A percentile compares a stretch with the other conserved stretches of the same genome.
phyloP scores from a whole-genome alignment of 2,888 invertebrate genomes.

The Coleophora deauratella region DNA sequence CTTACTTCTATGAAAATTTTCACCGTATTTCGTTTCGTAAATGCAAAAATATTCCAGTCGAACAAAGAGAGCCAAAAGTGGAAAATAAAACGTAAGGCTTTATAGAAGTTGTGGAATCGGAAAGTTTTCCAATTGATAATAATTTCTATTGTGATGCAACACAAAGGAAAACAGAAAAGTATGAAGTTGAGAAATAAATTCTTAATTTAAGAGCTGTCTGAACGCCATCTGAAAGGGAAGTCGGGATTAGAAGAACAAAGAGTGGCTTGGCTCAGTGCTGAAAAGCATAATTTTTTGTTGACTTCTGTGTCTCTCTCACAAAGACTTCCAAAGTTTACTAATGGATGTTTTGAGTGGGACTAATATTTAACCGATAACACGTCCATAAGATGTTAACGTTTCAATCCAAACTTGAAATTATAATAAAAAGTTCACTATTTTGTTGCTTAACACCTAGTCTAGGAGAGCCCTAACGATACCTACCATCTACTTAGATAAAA shows the following conservation, averaged over 20 bases:
- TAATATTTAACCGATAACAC: too few species aligned
- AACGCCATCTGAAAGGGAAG: constrained; percentile 64
- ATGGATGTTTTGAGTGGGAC: constrained; percentile 21
- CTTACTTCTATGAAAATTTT: too few species aligned
- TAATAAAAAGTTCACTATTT: too few species aligned
- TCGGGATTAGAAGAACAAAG: constrained; percentile 65
- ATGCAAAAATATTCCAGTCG: constrained; percentile 26
- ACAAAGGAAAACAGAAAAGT: constrained; percentile 63
- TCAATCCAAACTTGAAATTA: too few species aligned
- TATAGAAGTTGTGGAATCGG: constrained; percentile 51
- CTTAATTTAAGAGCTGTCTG: constrained; percentile 68
- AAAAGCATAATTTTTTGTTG: constrained; percentile 49
- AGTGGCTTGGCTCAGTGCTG: constrained; percentile 37
- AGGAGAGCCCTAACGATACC: too few species aligned
- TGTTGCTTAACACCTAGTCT: too few species aligned
- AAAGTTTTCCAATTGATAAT: constrained; percentile 70
- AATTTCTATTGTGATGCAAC: constrained; percentile 68
- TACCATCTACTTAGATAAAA: too few species aligned
- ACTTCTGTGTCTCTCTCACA: constrained; percentile 42
- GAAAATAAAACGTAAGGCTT: constrained; percentile 57
- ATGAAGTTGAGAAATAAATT: constrained; percentile 69
- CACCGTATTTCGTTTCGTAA: too few species aligned
- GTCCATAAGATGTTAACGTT: too few species aligned
- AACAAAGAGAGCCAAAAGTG: constrained; percentile 48
- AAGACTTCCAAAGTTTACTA: constrained; percentile 32